Conservation (phyloP, 2,113 vertebrate species). For the Promerops cafer region DNA sequence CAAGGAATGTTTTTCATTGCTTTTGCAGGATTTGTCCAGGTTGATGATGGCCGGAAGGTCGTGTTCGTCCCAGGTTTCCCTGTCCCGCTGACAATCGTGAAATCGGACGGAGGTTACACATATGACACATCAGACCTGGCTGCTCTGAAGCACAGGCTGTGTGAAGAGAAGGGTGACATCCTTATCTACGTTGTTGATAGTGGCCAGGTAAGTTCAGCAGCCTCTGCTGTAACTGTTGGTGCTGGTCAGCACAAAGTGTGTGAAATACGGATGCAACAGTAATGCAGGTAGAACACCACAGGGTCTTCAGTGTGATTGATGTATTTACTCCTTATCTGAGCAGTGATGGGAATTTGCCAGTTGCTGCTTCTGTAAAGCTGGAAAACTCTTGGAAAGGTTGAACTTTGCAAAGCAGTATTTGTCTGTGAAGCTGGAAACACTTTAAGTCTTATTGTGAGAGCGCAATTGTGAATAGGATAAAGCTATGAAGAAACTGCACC, state of each 20-base stretch:
- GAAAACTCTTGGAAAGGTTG: neutral
- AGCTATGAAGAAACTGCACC: neutral
- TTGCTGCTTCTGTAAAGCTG: neutral
- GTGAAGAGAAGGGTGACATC: slow-evolving; percentile 84
- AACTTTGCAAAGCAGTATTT: neutral
- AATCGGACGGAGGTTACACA: slow-evolving; percentile 93
- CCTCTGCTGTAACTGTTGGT: neutral
- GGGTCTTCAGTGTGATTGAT: neutral
- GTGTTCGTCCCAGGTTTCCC: slow-evolving; percentile 85
- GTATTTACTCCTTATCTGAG: neutral
- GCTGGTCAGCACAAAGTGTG: neutral
- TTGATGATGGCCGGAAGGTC: slow-evolving; percentile 91
- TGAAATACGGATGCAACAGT: neutral
- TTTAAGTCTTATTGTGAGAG: neutral
- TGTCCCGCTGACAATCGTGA: slow-evolving; percentile 87
- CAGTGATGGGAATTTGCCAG: neutral
- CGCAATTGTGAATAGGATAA: neutral
- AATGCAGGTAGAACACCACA: rapidly evolving
- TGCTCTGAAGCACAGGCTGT: slow-evolving; percentile 84
- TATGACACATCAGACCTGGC: slow-evolving; percentile 97
- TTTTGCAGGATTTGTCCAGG: slow-evolving; percentile 79
- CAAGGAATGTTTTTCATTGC: neutral
- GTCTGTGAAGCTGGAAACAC: neutral
- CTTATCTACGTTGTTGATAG: slow-evolving; percentile 93
- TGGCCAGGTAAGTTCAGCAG: slow-evolving; percentile 81